phyloP scores from a whole-genome alignment of 2,888 invertebrate species.

The Caenorhabditis sp. region DNA sequence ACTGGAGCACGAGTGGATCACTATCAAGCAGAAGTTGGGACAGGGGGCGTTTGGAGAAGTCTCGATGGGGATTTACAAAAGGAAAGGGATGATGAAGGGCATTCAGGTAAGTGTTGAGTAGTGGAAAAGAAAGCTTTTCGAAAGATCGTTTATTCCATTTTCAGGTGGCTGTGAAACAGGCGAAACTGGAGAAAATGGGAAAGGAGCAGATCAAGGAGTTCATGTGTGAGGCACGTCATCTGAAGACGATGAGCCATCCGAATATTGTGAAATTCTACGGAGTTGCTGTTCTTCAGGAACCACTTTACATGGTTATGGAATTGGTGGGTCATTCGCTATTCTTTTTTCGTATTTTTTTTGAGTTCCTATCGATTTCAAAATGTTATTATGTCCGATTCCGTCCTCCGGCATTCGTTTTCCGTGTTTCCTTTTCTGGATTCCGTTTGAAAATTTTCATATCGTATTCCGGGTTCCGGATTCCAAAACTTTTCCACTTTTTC shows the following conservation, averaged over 20 bases:
- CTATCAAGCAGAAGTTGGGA: conserved; percentile 72
- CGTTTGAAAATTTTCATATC: too few species aligned
- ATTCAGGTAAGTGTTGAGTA: too few species aligned
- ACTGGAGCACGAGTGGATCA: conserved; percentile 69
- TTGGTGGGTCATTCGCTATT: too few species aligned
- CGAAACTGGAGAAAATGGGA: conserved; percentile 68
- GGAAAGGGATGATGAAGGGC: conserved; percentile 1
- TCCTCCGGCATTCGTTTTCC: too few species aligned
- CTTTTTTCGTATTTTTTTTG: too few species aligned
- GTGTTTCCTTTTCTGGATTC: too few species aligned
- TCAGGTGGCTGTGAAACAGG: conserved; percentile 63
- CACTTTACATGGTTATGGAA: conserved; percentile 74
- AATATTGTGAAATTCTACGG: conserved; percentile 67
- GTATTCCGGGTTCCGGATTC: too few species aligned
- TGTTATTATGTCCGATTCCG: too few species aligned
- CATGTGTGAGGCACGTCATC: conserved; percentile 71
- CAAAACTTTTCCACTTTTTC: too few species aligned
- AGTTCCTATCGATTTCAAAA: too few species aligned
- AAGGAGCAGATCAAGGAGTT: conserved; percentile 75
- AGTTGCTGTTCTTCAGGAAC: conserved; percentile 69
- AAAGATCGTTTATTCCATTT: not conserved
- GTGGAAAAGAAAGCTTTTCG: not conserved
- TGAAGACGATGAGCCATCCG: conserved; percentile 59
- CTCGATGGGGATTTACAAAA: conserved; percentile 19
- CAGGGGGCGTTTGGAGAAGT: conserved; percentile 76